These are phyloP conservation scores for Thaumetopoea pityocampa DNA, from an alignment of 1,140 invertebrate genomes.

Conservation along the genomic window DNA sequence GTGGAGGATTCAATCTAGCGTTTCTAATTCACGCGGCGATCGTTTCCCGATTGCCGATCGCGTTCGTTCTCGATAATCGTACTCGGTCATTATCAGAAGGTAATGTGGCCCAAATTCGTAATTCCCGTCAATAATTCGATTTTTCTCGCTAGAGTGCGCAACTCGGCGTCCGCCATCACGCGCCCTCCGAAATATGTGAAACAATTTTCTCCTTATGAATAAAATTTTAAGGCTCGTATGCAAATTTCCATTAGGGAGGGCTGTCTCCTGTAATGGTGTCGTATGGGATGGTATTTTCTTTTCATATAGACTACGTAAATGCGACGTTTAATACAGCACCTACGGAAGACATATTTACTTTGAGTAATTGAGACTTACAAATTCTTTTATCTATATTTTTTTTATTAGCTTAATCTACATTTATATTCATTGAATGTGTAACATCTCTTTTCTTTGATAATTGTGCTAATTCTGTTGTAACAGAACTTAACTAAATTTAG, in stretches of 20 bases:
- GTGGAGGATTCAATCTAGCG: no score
- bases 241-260: constrained; percentile 58
- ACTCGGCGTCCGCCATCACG: constrained; percentile 7
- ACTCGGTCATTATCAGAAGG: constrained; percentile 23
- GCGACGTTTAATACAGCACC: constrained; percentile 27
- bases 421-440: no score
- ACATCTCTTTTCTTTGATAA: no score
- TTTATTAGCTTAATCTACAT: no score
- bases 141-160: constrained; percentile 44
- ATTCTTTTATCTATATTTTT: no score
- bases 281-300: constrained; percentile 51
- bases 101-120: constrained; percentile 41
- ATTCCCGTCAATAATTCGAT: constrained; percentile 59
- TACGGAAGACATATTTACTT: constrained; percentile 6
- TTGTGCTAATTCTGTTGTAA: no score
- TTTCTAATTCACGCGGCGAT: no score
- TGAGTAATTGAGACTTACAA: constrained; percentile 5
- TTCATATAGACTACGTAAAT: constrained; percentile 46
- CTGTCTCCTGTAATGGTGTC: constrained; percentile 55
- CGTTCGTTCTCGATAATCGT: constrained; percentile 18
- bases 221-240: constrained; percentile 69
- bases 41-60: no score
- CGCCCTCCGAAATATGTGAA: constrained; percentile 36
- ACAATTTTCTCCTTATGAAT: constrained; percentile 74
- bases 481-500: no score